Evolutionary conservation across 2,113 vertebrate species (phyloP).

Genomic region (Oxygymnocypris stewartii): DNA sequence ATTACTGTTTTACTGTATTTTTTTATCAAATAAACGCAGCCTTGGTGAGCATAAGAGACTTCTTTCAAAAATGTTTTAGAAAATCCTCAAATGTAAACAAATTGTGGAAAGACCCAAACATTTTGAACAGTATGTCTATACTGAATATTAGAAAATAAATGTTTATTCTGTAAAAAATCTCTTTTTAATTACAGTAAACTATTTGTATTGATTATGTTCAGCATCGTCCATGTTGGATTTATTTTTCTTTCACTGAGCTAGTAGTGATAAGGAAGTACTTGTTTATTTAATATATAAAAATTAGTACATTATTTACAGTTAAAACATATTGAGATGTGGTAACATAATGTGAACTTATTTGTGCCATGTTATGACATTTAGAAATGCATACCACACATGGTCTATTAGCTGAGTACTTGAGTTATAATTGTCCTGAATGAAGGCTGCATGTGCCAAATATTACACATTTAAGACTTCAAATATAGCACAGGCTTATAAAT

Average conservation of each 20-base stretch:
- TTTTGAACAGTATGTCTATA: too few relatives aligned
- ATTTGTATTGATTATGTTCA: too few relatives aligned
- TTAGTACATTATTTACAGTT: background rate
- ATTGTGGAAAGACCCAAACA: too few relatives aligned
- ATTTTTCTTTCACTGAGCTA: background rate
- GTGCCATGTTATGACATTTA: background rate
- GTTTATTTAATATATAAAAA: background rate
- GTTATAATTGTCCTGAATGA: background rate
- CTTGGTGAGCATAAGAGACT: too few relatives aligned
- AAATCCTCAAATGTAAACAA: too few relatives aligned
- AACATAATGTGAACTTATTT: background rate
- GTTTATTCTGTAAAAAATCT: too few relatives aligned
- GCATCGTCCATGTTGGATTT: background rate
- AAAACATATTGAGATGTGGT: background rate
- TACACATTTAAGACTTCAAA: constrained; percentile 4
- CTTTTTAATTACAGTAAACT: background rate
- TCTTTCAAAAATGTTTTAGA: too few relatives aligned
- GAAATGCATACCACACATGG: background rate
- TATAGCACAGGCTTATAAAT: background rate
- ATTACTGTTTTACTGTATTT: background rate
- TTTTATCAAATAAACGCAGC: background rate
- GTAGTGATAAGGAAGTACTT: background rate
- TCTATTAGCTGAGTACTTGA: background rate
- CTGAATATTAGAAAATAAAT: background rate
- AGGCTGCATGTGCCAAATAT: background rate